Base-by-base conservation (phyloP, 2,113 vertebrate species). In the Spea multiplicata region DNA sequence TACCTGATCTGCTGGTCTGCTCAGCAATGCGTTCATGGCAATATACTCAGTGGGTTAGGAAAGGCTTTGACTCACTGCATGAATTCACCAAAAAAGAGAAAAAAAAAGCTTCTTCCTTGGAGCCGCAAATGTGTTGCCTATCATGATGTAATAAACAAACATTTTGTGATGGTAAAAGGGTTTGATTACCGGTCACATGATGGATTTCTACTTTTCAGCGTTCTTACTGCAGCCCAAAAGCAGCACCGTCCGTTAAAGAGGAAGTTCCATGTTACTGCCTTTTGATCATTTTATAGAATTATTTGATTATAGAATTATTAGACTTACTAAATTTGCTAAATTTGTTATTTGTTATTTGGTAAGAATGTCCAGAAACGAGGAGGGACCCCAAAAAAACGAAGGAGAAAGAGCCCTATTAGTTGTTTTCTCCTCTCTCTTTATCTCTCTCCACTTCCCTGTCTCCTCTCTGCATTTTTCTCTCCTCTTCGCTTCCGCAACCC, bases 31-130 rank as follows among this genome's bases (percentile, higher is more conserved):
- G 10, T 8, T 59, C 3, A 3, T 59, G 86, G 85, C 87, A 85
- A 85, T 87, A 83, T 83, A 77, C 82, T 66, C 49, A 44, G 77
- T n/a, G 85, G 55, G 84, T 44, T 65, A 52, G 9, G 78, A 74
- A 57, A 74, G 9, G 79, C 84, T 84, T 57, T 76, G 68, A 81
- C 61, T 10, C 7, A 83, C 80, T 84, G 82, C 83, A 45, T 83
- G 84, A 83, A 80, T 45, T 59, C 73, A 72, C 69, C 73, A 74
- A 84, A 78, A 75, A 61, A 44, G n/a, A n/a, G n/a, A 30, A 30
- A 30, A 30, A 30, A 73, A 67, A 76, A 55, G 75, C 80, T 86
- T 81, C 69, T 83, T 85, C 87, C 85, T 71, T 84, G 89, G 85
- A 70, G 73, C 82, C 85, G 78, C 83, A 3, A 7, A 55, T 17